These are phyloP conservation scores for Sussaba pulchella DNA, from an alignment of 2,888 invertebrate genomes.

Conservation along the genomic window DNA sequence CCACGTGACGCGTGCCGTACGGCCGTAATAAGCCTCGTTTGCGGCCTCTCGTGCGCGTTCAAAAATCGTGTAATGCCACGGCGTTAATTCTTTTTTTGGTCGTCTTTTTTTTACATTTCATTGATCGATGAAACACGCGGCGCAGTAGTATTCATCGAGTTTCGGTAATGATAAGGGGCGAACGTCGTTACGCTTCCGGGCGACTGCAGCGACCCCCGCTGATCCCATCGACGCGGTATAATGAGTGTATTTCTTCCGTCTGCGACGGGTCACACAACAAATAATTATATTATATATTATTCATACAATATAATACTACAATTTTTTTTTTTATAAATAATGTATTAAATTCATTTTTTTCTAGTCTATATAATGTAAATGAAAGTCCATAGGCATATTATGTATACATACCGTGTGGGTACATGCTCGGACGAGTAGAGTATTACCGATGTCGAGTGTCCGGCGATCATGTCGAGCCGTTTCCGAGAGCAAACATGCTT, in stretches of 20 bases:
- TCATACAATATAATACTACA: no score
- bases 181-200: conserved; percentile 20
- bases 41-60: neutral
- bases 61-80: conserved; percentile 3
- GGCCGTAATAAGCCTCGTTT: conserved; percentile 20
- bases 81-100: no score
- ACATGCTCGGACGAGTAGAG: neutral
- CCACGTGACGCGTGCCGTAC: conserved; percentile 37
- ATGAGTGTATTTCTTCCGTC: neutral
- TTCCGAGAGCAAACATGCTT: conserved; percentile 20
- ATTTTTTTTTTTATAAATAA: no score
- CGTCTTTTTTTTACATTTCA: no score
- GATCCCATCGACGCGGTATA: conserved; percentile 6
- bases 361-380: no score
- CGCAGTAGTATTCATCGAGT: conserved; percentile 22
- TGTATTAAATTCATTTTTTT: no score
- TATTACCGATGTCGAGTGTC: conserved; percentile 3
- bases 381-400: no score
- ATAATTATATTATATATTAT: no score
- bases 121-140: neutral
- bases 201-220: neutral
- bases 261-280: no score
- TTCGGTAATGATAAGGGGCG: conserved; percentile 34
- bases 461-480: conserved; percentile 1
- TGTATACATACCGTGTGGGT: no score